Evolutionary conservation across 2,113 vertebrate species (phyloP).

Genomic region (Petrocephalus zakoni): DNA sequence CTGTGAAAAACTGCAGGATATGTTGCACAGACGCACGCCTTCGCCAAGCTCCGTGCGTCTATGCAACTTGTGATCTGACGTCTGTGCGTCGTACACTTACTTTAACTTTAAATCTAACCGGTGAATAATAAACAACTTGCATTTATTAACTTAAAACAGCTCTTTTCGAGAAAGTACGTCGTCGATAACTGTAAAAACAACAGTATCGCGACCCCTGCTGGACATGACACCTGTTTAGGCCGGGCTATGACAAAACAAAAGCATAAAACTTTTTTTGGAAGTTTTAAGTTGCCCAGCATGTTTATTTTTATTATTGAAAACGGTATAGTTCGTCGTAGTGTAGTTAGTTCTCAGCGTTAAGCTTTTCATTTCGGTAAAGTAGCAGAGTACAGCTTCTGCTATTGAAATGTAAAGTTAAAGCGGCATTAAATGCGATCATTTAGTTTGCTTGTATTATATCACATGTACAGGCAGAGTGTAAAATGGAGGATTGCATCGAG

Average conservation of each 20-base stretch:
- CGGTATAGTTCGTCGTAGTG: neutral
- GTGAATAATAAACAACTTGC: neutral
- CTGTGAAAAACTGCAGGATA: neutral
- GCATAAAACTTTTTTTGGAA: neutral
- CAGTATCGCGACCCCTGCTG: slow-evolving; percentile 47
- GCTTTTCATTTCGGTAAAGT: neutral
- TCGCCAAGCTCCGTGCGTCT: no score
- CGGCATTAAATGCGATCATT: neutral
- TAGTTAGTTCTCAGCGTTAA: neutral
- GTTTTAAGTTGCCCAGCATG: neutral
- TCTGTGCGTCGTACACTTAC: neutral
- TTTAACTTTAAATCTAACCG: no score
- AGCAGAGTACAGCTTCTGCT: neutral
- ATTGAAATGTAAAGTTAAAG: neutral
- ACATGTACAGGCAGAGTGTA: neutral
- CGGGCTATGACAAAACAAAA: neutral
- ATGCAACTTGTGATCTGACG: no score
- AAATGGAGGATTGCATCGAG: slow-evolving; percentile 64
- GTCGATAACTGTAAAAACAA: slow-evolving; percentile 12
- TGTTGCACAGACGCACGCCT: neutral
- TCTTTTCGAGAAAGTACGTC: slow-evolving; percentile 43
- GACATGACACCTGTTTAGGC: neutral
- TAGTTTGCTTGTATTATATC: neutral
- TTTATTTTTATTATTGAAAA: neutral
- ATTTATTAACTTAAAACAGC: neutral